phyloP scores from a whole-genome alignment of 2,797 vertebrate genomes.

The Parambassis ranga region DNA sequence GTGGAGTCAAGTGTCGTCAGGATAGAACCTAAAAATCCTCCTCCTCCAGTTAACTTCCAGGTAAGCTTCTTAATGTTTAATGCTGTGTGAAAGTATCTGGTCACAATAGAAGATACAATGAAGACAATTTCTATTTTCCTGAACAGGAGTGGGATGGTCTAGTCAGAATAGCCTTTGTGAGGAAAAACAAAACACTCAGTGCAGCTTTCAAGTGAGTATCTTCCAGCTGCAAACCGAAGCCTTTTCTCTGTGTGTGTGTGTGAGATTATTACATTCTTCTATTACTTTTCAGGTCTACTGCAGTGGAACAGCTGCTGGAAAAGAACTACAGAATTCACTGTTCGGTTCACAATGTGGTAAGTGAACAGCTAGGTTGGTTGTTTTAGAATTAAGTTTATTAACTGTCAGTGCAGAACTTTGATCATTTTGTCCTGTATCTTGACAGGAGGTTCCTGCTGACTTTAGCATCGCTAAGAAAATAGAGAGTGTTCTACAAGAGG shows the following conservation, averaged over 20 bases:
- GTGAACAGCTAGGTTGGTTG: no score
- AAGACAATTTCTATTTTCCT: neutral
- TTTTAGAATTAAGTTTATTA: no score
- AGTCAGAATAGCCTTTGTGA: conserved; percentile 94
- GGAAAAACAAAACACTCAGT: conserved; percentile 96
- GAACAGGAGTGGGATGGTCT: conserved; percentile 97
- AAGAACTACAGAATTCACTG: conserved; percentile 98
- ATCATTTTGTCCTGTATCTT: no score
- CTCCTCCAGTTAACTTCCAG: conserved; percentile 97
- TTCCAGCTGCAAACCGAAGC: neutral
- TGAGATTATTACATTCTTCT: no score
- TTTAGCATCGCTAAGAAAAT: conserved; percentile 93
- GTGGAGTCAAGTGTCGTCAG: conserved; percentile 98
- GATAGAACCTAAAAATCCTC: conserved; percentile 97
- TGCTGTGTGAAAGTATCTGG: neutral
- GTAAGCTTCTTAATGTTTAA: conserved; percentile 64
- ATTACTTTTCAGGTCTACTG: conserved; percentile 85
- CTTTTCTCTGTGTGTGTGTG: no score
- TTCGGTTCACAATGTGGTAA: conserved; percentile 90
- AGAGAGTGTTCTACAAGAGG: conserved; percentile 85
- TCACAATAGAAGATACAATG: neutral
- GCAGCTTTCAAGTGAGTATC: conserved; percentile 94
- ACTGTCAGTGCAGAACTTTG: no score
- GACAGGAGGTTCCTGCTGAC: conserved; percentile 88
- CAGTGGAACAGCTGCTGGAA: conserved; percentile 93